phyloP scores from a whole-genome alignment of 2,888 invertebrate genomes.

The Melinaea marsaeus region DNA sequence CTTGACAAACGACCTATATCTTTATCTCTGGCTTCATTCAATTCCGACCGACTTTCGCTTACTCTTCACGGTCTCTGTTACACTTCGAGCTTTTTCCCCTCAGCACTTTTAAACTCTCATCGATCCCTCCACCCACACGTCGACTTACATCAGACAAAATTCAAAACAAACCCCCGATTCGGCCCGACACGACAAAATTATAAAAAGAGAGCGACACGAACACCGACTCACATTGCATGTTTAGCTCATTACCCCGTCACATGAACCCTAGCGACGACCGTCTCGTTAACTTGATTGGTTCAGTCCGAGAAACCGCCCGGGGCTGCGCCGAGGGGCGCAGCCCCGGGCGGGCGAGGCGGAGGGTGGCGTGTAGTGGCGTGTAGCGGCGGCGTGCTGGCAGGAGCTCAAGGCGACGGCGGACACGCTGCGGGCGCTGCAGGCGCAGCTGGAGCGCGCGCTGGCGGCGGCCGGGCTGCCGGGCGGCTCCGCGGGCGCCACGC shows the following conservation, averaged over 20 bases:
- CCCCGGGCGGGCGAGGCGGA: slow-evolving; percentile 61
- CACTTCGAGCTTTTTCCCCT: slow-evolving; percentile 68
- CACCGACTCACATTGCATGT: slow-evolving; percentile 75
- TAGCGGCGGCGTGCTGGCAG: slow-evolving; percentile 64
- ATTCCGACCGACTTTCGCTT: slow-evolving; percentile 63
- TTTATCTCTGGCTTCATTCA: slow-evolving; percentile 59
- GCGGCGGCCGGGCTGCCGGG: slow-evolving; percentile 80
- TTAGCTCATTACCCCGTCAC: slow-evolving; percentile 76
- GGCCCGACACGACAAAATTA: slow-evolving; percentile 53
- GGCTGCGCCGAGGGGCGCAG: slow-evolving; percentile 57
- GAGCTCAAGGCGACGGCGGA: slow-evolving; percentile 91
- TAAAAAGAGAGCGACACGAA: slow-evolving; percentile 55
- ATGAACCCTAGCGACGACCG: slow-evolving; percentile 69
- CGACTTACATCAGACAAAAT: slow-evolving; percentile 42
- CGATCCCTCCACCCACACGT: slow-evolving; percentile 52
- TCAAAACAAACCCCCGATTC: slow-evolving; percentile 51
- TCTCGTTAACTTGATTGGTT: slow-evolving; percentile 66
- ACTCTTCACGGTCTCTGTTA: slow-evolving; percentile 63
- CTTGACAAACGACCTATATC: slow-evolving; percentile 49
- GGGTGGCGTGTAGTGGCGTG: slow-evolving; percentile 62
- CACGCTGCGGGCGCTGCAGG: slow-evolving; percentile 89
- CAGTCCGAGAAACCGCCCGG: slow-evolving; percentile 55
- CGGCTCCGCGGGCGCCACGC: slow-evolving; percentile 80
- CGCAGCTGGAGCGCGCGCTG: slow-evolving; percentile 85
- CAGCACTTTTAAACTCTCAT: slow-evolving; percentile 59